Percentiles rank a stretch among this genome's conserved stretches.
Evolutionary conservation across 1,140 invertebrate species (phyloP).

Genomic region (Dendrolimus kikuchii): DNA sequence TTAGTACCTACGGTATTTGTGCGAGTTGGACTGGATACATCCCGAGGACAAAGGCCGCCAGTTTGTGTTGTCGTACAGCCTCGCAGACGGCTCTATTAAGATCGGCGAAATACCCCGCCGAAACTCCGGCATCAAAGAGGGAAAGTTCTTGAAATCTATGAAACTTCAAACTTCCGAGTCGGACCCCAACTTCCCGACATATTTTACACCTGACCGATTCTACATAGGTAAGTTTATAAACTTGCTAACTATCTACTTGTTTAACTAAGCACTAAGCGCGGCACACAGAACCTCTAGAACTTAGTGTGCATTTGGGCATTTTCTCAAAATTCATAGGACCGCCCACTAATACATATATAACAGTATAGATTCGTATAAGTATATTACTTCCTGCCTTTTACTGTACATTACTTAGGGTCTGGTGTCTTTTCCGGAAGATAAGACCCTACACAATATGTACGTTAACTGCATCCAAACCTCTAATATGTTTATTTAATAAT

Average conservation of each 20-base stretch:
- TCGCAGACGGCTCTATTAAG: slow-evolving; percentile 75
- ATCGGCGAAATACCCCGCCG: slow-evolving; percentile 75
- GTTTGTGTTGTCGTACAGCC: slow-evolving; percentile 79
- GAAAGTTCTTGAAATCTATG: slow-evolving; percentile 80
- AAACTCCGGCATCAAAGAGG: slow-evolving; percentile 80
- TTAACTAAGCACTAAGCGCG: not conserved
- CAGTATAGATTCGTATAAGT: too few relatives aligned
- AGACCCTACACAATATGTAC: too few relatives aligned
- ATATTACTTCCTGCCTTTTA: too few relatives aligned
- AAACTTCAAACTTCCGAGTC: slow-evolving; percentile 79
- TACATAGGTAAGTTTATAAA: slow-evolving; percentile 69
- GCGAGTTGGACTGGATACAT: slow-evolving; percentile 77
- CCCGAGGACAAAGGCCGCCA: slow-evolving; percentile 77
- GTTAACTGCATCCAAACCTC: too few relatives aligned
- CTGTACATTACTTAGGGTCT: too few relatives aligned
- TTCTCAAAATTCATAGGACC: too few relatives aligned
- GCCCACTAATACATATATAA: too few relatives aligned
- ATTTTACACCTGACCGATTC: slow-evolving; percentile 79
- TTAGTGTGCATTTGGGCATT: too few relatives aligned
- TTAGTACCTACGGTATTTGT: slow-evolving; percentile 75
- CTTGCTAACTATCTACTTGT: not conserved
- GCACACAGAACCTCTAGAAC: too few relatives aligned
- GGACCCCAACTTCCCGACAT: slow-evolving; percentile 74
- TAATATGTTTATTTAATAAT: too few relatives aligned
- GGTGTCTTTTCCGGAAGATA: too few relatives aligned